Evolutionary conservation across 2,113 vertebrate species (phyloP).

Genomic region (Jacana jacana): DNA sequence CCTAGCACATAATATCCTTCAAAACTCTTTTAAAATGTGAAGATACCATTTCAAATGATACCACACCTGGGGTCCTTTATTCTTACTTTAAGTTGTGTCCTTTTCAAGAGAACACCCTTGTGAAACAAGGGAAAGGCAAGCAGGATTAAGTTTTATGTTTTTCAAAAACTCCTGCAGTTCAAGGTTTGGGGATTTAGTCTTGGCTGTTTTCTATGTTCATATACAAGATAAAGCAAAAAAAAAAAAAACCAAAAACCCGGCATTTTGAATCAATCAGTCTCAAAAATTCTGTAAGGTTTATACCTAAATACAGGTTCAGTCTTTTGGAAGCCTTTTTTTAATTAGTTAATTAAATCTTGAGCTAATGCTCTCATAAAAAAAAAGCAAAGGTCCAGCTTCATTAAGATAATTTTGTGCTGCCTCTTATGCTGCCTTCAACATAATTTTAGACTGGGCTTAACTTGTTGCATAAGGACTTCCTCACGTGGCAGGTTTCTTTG

Average conservation of each 20-base stretch:
- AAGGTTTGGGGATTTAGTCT: not conserved
- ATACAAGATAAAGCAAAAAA: not conserved
- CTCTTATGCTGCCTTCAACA: not conserved
- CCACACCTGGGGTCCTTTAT: not conserved
- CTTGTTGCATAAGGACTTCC: not conserved
- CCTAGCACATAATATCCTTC: not conserved
- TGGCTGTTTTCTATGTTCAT: not conserved
- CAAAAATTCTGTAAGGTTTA: not conserved
- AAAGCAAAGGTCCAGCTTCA: not conserved
- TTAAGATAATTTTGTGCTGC: not conserved
- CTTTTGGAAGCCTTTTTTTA: not conserved
- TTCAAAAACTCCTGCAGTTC: not conserved
- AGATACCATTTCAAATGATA: not conserved
- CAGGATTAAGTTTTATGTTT: not conserved
- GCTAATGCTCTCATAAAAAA: not conserved
- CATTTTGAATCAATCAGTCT: not conserved
- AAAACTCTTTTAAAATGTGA: not conserved
- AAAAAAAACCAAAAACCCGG: not conserved
- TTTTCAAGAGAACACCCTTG: not conserved
- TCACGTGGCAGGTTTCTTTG: not conserved
- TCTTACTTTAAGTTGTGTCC: not conserved
- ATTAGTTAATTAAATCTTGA: not conserved
- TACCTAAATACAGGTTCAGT: not conserved
- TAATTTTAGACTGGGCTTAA: not conserved
- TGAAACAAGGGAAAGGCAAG: not conserved